Percentiles rank a stretch among this genome's conserved stretches.
Conservation (phyloP, 2,797 vertebrate species). For the Myotis planiceps region DNA sequence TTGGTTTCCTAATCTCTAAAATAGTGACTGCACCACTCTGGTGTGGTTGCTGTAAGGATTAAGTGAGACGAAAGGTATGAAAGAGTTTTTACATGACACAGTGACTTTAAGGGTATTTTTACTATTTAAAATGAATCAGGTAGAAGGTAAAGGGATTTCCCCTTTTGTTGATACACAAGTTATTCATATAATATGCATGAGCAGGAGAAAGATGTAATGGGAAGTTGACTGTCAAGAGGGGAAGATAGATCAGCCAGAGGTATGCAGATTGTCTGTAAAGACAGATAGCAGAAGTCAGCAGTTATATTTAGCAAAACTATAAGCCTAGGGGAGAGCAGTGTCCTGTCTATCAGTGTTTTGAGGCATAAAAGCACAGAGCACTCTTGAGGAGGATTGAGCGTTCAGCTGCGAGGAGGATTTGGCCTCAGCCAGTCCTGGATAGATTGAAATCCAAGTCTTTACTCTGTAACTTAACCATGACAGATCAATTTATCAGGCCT, state of each 20-base stretch:
- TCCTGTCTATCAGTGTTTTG: background rate
- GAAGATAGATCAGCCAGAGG: background rate
- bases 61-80: background rate
- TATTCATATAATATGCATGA: slow-evolving; percentile 39
- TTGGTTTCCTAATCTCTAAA: background rate
- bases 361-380: background rate
- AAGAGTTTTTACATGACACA: background rate
- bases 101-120: background rate
- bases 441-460: background rate
- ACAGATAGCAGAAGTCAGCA: background rate
- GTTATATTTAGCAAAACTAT: background rate
- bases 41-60: background rate
- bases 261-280: background rate
- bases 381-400: background rate
- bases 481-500: background rate
- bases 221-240: background rate
- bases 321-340: background rate
- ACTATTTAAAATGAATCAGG: background rate
- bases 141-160: background rate
- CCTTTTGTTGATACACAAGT: background rate
- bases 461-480: background rate
- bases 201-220: background rate
- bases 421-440: background rate
- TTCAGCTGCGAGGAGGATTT: background rate
- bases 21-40: background rate